Evolutionary conservation across 2,113 vertebrate species (phyloP).

Genomic region (Procapra przewalskii): DNA sequence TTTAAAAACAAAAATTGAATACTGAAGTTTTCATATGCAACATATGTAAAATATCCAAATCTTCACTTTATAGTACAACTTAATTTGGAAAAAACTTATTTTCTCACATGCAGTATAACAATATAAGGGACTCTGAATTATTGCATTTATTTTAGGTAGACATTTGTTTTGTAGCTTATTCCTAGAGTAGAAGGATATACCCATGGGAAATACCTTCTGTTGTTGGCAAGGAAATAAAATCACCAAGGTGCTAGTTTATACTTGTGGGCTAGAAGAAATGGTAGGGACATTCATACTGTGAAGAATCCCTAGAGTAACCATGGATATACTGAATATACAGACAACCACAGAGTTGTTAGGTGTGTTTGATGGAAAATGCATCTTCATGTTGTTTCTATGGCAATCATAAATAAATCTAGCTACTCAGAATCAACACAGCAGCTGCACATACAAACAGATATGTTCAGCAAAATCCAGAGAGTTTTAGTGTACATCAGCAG

Average conservation of each 20-base stretch:
- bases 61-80: neutral
- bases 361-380: conserved; percentile 57
- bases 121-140: neutral
- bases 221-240: conserved; percentile 43
- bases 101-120: neutral
- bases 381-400: conserved; percentile 8
- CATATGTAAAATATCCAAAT: neutral
- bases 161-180: neutral
- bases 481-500: neutral
- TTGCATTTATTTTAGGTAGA: neutral
- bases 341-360: conserved; percentile 47
- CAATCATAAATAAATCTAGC: conserved; percentile 55
- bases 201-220: neutral
- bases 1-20: neutral
- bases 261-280: conserved; percentile 47
- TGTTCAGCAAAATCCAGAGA: neutral
- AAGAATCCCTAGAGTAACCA: conserved; percentile 48
- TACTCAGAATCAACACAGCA: conserved; percentile 36
- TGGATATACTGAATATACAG: conserved; percentile 51
- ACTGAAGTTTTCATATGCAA: neutral
- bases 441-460: conserved; percentile 33
- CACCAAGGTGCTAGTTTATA: conserved; percentile 56
- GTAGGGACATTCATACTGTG: conserved; percentile 45
- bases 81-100: neutral
- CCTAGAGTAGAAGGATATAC: neutral